Conservation (phyloP, 1,140 invertebrate genomes). For the Trachymyrmex septentrionalis region DNA sequence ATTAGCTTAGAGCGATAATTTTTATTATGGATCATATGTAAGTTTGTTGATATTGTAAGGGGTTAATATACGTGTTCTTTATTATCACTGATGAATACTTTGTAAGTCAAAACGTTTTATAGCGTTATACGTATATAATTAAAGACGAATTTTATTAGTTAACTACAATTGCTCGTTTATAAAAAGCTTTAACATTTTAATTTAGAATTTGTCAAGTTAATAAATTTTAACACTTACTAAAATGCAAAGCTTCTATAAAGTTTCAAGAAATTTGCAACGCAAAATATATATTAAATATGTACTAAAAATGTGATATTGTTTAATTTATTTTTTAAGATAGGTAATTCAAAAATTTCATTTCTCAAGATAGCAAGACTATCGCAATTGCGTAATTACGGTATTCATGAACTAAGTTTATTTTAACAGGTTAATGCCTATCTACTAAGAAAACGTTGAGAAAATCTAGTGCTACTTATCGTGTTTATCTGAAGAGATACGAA, state of each 20-base stretch:
- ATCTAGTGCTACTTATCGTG: conserved; percentile 39
- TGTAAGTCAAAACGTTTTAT: too few relatives aligned
- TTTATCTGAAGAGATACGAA: conserved; percentile 38
- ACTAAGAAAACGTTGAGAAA: conserved; percentile 14
- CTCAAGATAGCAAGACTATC: background rate
- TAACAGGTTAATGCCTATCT: conserved; percentile 24
- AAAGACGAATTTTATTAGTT: too few relatives aligned
- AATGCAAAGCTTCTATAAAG: background rate
- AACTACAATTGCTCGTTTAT: too few relatives aligned
- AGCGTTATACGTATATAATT: too few relatives aligned
- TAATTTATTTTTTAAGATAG: background rate
- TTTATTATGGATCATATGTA: too few relatives aligned
- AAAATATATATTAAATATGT: too few relatives aligned
- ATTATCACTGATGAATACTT: too few relatives aligned
- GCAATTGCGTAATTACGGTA: conserved; percentile 40
- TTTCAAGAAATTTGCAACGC: background rate
- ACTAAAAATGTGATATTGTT: background rate
- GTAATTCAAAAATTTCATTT: background rate
- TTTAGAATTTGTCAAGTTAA: background rate
- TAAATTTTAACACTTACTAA: background rate
- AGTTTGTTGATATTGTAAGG: too few relatives aligned
- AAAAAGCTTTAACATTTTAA: too few relatives aligned
- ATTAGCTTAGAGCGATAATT: too few relatives aligned
- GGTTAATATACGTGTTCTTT: too few relatives aligned
- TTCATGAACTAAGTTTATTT: conserved; percentile 1